Conservation (phyloP, 2,797 vertebrate genomes). For the Artibeus lituratus region DNA sequence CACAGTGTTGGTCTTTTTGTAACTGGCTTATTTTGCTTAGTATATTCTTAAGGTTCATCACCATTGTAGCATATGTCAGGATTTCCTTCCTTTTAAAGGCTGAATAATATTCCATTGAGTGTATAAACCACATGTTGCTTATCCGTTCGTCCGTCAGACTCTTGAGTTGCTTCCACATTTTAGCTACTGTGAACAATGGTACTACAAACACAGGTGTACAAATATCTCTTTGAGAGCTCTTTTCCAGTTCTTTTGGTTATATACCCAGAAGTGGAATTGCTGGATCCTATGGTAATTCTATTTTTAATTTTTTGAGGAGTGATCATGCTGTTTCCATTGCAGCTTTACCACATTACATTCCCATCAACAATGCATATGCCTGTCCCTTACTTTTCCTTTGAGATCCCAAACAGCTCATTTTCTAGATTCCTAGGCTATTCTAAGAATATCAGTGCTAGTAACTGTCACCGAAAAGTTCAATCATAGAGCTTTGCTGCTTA, state of each 20-base stretch:
- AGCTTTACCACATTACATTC: neutral
- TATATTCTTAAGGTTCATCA: neutral
- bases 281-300: neutral
- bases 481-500: constrained; percentile 68
- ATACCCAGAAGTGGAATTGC: neutral
- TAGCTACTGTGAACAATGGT: neutral
- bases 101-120: neutral
- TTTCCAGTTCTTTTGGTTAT: neutral
- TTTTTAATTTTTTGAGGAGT: neutral
- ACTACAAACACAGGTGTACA: neutral
- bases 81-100: neutral
- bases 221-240: neutral
- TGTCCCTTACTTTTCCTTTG: neutral
- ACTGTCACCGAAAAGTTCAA: neutral
- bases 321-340: neutral
- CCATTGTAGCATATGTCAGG: neutral
- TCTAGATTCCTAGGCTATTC: neutral
- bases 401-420: neutral
- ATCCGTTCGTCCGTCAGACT: neutral
- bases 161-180: neutral
- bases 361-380: neutral
- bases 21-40: neutral
- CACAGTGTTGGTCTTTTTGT: neutral
- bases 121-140: neutral
- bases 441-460: neutral